A percentile compares a stretch with the other conserved stretches of the same genome.
phyloP scores from a whole-genome alignment of 2,797 vertebrate genomes.

The Prionace glauca region DNA sequence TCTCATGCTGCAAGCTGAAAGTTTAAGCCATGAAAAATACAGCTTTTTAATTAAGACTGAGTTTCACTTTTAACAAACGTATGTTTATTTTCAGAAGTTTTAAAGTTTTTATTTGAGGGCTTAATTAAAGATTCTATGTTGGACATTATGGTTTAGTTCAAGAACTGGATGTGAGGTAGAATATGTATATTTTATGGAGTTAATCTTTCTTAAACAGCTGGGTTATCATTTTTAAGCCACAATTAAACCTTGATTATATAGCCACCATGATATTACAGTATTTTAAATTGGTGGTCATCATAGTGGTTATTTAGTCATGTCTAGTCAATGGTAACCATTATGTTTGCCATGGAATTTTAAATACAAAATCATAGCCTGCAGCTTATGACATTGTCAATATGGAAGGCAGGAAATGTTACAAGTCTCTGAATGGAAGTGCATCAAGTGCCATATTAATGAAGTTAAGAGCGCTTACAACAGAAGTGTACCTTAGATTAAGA shows the following conservation, averaged over 20 bases:
- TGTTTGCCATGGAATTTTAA: background rate
- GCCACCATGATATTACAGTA: background rate
- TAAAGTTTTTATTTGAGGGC: background rate
- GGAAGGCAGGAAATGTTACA: background rate
- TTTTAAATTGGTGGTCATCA: background rate
- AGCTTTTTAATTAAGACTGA: background rate
- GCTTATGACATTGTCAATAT: background rate
- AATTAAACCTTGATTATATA: background rate
- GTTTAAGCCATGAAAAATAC: background rate
- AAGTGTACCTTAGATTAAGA: background rate
- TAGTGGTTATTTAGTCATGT: background rate
- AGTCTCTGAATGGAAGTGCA: background rate
- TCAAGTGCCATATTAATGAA: background rate
- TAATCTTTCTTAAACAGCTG: background rate
- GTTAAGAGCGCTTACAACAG: background rate
- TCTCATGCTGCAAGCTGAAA: background rate
- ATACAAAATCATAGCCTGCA: background rate
- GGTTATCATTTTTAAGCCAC: background rate
- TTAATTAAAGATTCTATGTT: background rate
- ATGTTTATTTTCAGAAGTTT: conserved; percentile 15
- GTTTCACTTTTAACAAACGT: background rate
- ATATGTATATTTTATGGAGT: background rate
- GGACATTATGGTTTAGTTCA: background rate
- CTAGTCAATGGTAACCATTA: background rate
- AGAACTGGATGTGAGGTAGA: background rate